Base-by-base conservation (phyloP, 2,113 vertebrate genomes). In the Albula glossodonta region DNA sequence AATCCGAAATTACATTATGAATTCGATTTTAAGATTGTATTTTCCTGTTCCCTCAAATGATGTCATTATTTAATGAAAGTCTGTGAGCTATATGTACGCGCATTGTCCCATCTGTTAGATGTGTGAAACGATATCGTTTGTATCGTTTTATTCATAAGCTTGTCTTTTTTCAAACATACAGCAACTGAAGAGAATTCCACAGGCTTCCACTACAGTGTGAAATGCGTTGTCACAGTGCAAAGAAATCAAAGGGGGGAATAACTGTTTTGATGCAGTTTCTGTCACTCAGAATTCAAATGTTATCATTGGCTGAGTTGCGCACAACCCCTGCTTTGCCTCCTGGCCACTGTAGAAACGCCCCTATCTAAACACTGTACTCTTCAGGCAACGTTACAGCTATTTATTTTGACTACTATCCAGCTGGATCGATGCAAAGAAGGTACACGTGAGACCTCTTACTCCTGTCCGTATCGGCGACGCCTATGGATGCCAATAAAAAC, bases 271-370 rank as follows among this genome's bases (percentile, higher is more conserved):
- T 74, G 48, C 51, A 41, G 60, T 53, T 51, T 51, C 22, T 48
- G 22, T 51, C n/a, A 48, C 25, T 81, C 80, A 81, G 57, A 51
- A 70, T 53, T 13, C 52, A 41, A 25, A 19, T n/a, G 7, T 52
- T 51, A 15, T 52, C 17, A 84, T 84, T 84, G 83, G 83, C 17
- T 53, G n/a, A 78, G 7, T 25, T 8, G 17, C 51, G 74, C 77
- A 49, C 83, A 56, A 11, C 83, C 83, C 83, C 25, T n/a, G 74
- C 15, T 84, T 79, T 84, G 83, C 74, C 83, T n/a, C 19, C 31
- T 84, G 51, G 12, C 17, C 51, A n/a, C 4, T 52, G 51, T 52
- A 7, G 49, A 49, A 81, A 52, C 80, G 80, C 80, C 80, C 22
- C 51, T n/a, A 13, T 79, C 50, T 17, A 12, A 79, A 50, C 70